Evolutionary conservation across 2,888 invertebrate species (phyloP).

Genomic region (Amiota mariae): DNA sequence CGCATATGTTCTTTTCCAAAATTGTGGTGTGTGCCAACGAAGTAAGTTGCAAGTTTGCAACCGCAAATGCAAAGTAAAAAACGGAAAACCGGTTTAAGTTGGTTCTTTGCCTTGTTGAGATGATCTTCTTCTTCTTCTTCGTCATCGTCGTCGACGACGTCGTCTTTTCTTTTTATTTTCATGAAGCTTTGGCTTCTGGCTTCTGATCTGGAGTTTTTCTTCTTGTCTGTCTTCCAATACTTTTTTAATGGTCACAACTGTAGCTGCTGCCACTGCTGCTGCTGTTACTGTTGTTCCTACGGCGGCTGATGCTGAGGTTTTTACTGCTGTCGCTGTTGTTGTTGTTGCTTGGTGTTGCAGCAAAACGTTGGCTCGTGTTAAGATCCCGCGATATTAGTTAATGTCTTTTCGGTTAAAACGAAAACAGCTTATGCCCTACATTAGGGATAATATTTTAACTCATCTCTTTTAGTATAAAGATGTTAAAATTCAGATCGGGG

Average conservation of each 20-base stretch:
- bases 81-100: constrained; percentile 15
- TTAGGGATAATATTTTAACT: too few relatives aligned
- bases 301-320: constrained; percentile 28
- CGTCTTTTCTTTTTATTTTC: not conserved
- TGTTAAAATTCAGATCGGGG: too few relatives aligned
- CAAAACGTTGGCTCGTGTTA: constrained; percentile 57
- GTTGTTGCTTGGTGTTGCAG: constrained; percentile 35
- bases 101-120: not conserved
- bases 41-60: not conserved
- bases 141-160: not conserved
- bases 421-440: too few relatives aligned
- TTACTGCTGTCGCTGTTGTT: constrained; percentile 26
- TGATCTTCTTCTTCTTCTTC: constrained; percentile 10
- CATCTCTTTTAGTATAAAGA: too few relatives aligned
- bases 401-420: not conserved
- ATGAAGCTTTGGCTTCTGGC: constrained; percentile 15
- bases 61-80: not conserved
- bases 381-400: constrained; percentile 31
- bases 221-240: constrained; percentile 42
- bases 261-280: not conserved
- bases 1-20: not conserved
- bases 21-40: constrained; percentile 21
- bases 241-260: not conserved
- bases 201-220: not conserved
- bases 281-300: constrained; percentile 1